Conservation (phyloP, 1,140 invertebrate species). For the Kradibia gibbosae region DNA sequence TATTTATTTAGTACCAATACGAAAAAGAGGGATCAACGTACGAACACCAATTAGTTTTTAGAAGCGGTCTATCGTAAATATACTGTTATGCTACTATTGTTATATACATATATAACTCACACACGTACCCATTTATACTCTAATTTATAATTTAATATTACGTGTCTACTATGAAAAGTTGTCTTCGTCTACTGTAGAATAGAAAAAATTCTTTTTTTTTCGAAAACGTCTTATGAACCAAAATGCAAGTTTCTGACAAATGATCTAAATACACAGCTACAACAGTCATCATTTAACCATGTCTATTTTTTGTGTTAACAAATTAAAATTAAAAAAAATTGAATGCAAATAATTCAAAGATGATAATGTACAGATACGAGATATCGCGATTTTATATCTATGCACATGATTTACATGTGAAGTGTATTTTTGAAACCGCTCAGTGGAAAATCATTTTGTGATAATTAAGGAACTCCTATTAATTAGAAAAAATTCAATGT, state of each 20-base stretch:
- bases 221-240: too few relatives aligned
- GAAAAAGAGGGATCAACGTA: conserved; percentile 72
- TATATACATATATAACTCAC: conserved; percentile 55
- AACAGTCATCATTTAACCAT: conserved; percentile 41
- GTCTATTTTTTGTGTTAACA: conserved; percentile 27
- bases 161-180: conserved; percentile 40
- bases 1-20: conserved; percentile 62
- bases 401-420: background rate
- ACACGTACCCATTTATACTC: conserved; percentile 1
- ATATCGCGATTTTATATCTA: background rate
- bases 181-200: conserved; percentile 33
- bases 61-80: conserved; percentile 67
- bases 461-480: conserved; percentile 23
- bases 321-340: background rate
- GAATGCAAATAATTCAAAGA: background rate
- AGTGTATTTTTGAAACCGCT: background rate
- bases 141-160: conserved; percentile 40
- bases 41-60: conserved; percentile 73
- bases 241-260: too few relatives aligned
- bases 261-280: conserved; percentile 32
- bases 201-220: too few relatives aligned
- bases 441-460: conserved; percentile 20
- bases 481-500: conserved; percentile 37
- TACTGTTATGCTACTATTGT: conserved; percentile 60
- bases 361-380: background rate